Base-by-base conservation (phyloP, 2,888 invertebrate genomes). In the Hedychridium roseum region DNA sequence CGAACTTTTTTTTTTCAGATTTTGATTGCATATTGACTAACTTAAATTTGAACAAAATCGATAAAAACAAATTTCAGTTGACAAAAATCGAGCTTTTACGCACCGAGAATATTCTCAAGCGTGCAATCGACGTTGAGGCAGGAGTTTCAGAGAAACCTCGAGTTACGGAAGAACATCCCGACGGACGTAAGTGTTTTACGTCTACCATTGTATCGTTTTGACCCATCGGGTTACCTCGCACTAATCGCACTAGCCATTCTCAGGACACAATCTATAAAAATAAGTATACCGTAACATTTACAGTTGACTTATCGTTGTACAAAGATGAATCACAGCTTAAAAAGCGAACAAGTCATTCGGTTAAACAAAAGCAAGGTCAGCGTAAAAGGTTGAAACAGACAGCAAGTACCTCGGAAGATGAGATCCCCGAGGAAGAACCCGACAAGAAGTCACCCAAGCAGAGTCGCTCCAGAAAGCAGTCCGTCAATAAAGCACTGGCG, bases 21-120 rank as follows among this genome's bases (percentile, higher is more conserved):
- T 92, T 92, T 81, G 93, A 93, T 78, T 92, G 92, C 78, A 92
- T 94, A 76, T 83, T 91, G 64, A 94, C 94, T 4, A 94, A 92
- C 60, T 83, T 95, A 53, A 89, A 89, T 61, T 80, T 94, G 78
- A 83, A 84, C 30, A 88, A 89, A 67, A 82, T 90, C 27, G 86
- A 88, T 47, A 89, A 88, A 66, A 88, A 89, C 59, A 86, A 85
- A 63, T 89, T 86, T 76, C 80, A 84, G 59, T 82, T 94, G 58
- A 87, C 88, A 1, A 82, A 86, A 35, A 83, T 84, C n/a, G 94
- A 95, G 79, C 84, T 86, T 51, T 84, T 86, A 50, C 85, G 94
- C 47, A 92, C 92, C 27, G 86, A 88, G 68, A 92, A 89, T 79
- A 94, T 94, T 68, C 83, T 95, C 54, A 87, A 89, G 73, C 85